Evolutionary conservation across 1,140 invertebrate genomes (phyloP).

Genomic region (Drosophila equinoxialis): DNA sequence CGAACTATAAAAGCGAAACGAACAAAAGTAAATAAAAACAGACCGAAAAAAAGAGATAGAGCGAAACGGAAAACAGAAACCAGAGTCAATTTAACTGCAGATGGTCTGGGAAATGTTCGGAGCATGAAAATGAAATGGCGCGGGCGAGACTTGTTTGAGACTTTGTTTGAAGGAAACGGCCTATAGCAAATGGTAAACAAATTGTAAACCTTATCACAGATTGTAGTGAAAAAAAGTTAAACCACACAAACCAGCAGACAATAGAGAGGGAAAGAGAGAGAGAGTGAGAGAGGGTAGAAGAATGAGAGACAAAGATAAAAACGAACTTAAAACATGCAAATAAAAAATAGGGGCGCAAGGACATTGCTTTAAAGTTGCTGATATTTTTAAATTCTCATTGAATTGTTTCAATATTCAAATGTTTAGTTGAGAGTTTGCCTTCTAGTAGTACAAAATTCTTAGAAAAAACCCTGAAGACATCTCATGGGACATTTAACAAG

Average conservation of each 20-base stretch:
- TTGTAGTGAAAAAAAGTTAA: slow-evolving; percentile 12
- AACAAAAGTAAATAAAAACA: slow-evolving; percentile 31
- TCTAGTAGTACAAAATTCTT: no score
- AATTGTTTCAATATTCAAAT: neutral
- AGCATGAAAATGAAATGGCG: slow-evolving; percentile 3
- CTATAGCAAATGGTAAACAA: slow-evolving; percentile 50
- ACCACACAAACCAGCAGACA: neutral
- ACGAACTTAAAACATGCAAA: neutral
- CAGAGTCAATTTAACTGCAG: slow-evolving; percentile 20
- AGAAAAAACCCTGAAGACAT: no score
- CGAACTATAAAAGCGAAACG: slow-evolving; percentile 46
- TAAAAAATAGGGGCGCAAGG: neutral
- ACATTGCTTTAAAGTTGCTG: neutral
- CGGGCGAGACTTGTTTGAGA: slow-evolving; percentile 1
- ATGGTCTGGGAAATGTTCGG: neutral
- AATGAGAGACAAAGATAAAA: slow-evolving; percentile 1
- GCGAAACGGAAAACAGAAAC: slow-evolving; percentile 22
- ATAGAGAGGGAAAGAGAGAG: neutral
- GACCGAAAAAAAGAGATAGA: slow-evolving; percentile 9
- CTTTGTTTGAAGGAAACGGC: slow-evolving; percentile 12
- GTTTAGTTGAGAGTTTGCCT: no score
- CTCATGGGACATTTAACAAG: neutral
- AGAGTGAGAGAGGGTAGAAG: neutral
- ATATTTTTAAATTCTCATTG: neutral
- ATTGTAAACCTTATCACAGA: slow-evolving; percentile 50